phyloP scores from a whole-genome alignment of 2,888 invertebrate genomes.

The Leucophenga maculata region DNA sequence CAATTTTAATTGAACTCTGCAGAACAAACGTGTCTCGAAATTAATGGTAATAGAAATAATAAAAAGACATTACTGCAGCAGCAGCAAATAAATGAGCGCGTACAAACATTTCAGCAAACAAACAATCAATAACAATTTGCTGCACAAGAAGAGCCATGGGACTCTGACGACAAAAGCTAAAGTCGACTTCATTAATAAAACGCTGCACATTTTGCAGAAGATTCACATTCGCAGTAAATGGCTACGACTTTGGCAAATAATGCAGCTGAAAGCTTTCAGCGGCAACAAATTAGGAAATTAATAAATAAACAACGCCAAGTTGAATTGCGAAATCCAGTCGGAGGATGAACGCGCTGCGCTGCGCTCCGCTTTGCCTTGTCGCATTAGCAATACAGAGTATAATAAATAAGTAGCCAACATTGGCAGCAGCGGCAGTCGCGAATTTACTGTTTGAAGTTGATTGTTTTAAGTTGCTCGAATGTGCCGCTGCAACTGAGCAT shows the following conservation, averaged over 20 bases:
- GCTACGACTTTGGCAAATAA: conserved; percentile 31
- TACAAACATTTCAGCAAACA: conserved; percentile 23
- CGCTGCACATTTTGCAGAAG: conserved; percentile 45
- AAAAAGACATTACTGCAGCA: neutral
- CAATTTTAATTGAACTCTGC: neutral
- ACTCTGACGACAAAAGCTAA: neutral
- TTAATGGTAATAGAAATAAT: conserved; percentile 40
- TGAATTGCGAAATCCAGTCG: neutral
- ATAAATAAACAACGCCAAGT: conserved; percentile 54
- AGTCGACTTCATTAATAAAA: conserved; percentile 29
- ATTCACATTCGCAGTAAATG: conserved; percentile 30
- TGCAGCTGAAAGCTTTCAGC: conserved; percentile 55
- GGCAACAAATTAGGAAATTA: conserved; percentile 53
- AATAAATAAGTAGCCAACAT: conserved; percentile 18
- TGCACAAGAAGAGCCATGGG: neutral
- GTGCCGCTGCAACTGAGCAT: conserved; percentile 26
- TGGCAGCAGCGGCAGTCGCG: neutral
- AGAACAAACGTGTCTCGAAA: neutral
- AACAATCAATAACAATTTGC: conserved; percentile 58
- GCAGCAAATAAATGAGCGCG: neutral
- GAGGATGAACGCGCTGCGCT: neutral
- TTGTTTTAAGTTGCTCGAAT: neutral
- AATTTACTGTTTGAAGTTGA: neutral
- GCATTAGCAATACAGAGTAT: conserved; percentile 21
- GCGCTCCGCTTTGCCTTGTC: neutral